A percentile compares a stretch with the other conserved stretches of the same genome.
phyloP scores from a whole-genome alignment of 2,888 invertebrate genomes.

The Diarsia brunnea region DNA sequence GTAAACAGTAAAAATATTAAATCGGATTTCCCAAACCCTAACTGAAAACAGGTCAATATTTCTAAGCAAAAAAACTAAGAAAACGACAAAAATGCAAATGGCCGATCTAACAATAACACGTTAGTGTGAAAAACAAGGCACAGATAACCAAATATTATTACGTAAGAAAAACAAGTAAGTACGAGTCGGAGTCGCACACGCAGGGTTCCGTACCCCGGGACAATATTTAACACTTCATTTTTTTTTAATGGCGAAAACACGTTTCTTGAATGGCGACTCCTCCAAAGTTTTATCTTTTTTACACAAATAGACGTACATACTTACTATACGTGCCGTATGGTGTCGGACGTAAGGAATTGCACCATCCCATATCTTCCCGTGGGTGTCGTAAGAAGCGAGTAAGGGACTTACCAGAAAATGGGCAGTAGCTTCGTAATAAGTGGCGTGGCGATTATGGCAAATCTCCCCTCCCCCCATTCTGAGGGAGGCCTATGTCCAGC shows the following conservation, averaged over 20 bases:
- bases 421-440: no score
- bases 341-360: no score
- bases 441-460: no score
- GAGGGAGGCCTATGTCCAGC: no score
- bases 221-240: background rate
- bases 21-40: slow-evolving; percentile 25
- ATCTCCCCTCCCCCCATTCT: no score
- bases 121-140: slow-evolving; percentile 57
- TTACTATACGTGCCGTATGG: no score
- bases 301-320: no score
- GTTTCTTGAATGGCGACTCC: background rate
- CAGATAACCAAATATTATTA: slow-evolving; percentile 57
- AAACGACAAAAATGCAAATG: slow-evolving; percentile 60
- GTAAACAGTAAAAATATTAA: slow-evolving; percentile 21
- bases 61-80: slow-evolving; percentile 38
- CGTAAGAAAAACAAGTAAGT: slow-evolving; percentile 18
- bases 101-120: slow-evolving; percentile 51
- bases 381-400: no score
- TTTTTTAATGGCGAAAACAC: background rate
- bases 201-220: background rate
- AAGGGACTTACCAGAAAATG: no score
- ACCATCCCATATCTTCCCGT: no score
- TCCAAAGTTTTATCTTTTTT: no score
- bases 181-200: no score
- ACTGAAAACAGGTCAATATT: slow-evolving; percentile 40